phyloP scores from a whole-genome alignment of 2,888 invertebrate genomes.

The Terebella lapidaria region DNA sequence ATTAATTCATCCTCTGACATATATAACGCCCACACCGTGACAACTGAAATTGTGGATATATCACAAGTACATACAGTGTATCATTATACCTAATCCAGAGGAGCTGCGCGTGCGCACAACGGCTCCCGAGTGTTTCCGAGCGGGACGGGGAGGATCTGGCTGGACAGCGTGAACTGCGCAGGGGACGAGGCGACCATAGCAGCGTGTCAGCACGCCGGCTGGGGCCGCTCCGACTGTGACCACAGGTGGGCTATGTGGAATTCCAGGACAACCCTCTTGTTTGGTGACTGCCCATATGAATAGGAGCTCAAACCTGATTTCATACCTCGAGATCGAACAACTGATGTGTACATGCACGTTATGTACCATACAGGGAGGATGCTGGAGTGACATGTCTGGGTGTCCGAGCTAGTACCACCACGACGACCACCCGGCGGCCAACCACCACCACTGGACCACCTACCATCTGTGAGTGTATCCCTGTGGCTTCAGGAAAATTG shows the following conservation, averaged over 20 bases:
- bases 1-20: no score
- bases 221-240: constrained; percentile 70
- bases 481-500: no score
- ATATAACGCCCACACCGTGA: no score
- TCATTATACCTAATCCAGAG: no score
- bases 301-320: no score
- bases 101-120: not conserved
- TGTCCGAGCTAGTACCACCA: not conserved
- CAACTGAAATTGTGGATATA: no score
- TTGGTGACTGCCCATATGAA: no score
- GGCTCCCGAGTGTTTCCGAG: not conserved
- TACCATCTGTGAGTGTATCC: not conserved
- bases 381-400: constrained; percentile 58
- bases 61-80: no score
- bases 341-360: no score
- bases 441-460: constrained; percentile 2
- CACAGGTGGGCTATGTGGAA: constrained; percentile 55
- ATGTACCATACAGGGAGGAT: constrained; percentile 63
- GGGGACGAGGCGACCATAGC: constrained; percentile 60
- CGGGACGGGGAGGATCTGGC: constrained; percentile 27
- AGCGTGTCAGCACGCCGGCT: constrained; percentile 63
- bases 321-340: no score
- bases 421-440: not conserved
- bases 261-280: no score
- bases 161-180: constrained; percentile 56